Evolutionary conservation across 2,797 vertebrate species (phyloP).

Genomic region (Pipistrellus nathusii): DNA sequence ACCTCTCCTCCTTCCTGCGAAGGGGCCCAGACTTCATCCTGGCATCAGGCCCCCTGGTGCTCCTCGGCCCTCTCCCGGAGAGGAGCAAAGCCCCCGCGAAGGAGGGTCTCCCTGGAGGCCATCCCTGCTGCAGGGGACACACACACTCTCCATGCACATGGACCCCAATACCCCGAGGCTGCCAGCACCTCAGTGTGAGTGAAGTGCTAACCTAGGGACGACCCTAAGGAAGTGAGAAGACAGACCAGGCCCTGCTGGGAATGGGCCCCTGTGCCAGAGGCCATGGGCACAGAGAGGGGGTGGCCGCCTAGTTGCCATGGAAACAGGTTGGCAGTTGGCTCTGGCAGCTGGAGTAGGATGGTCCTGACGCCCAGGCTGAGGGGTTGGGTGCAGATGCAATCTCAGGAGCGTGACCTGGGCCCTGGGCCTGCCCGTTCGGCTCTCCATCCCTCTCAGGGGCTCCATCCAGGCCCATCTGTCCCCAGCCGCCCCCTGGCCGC

Average conservation of each 20-base stretch:
- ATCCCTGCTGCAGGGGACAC: neutral
- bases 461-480: neutral
- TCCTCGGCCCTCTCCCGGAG: neutral
- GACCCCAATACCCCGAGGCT: neutral
- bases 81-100: neutral
- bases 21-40: neutral
- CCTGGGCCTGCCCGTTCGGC: neutral
- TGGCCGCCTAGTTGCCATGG: conserved; percentile 14
- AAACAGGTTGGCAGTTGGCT: conserved; percentile 56
- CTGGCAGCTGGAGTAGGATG: neutral
- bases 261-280: conserved; percentile 57
- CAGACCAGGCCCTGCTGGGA: conserved; percentile 17
- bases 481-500: neutral
- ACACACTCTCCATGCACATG: rapidly evolving
- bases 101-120: neutral
- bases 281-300: neutral
- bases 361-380: neutral
- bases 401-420: neutral
- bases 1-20: neutral
- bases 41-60: neutral
- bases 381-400: neutral
- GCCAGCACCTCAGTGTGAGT: neutral
- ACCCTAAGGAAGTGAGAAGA: conserved; percentile 21
- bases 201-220: neutral
- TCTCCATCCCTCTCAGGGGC: neutral